phyloP scores from a whole-genome alignment of 2,113 vertebrate species.

The Lepisosteus osseus region DNA sequence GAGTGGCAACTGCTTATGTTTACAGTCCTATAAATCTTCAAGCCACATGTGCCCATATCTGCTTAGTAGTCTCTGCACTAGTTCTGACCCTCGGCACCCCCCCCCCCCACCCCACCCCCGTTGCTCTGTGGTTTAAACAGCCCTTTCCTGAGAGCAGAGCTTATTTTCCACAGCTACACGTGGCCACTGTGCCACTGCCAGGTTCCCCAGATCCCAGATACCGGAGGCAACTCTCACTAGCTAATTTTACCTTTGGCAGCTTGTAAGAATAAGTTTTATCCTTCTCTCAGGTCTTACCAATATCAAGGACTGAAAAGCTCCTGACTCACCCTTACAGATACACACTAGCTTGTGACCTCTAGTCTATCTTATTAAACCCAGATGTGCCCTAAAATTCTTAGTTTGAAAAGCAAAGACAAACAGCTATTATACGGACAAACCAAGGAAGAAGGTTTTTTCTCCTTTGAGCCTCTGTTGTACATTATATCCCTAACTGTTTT shows the following conservation, averaged over 20 bases:
- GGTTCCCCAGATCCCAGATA: not conserved
- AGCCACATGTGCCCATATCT: constrained; percentile 12
- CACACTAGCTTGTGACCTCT: constrained; percentile 1
- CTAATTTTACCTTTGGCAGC: constrained; percentile 3
- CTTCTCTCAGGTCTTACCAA: constrained; percentile 11
- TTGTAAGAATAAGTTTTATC: constrained; percentile 17
- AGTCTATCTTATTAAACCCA: constrained; percentile 2
- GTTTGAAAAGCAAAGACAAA: not conserved
- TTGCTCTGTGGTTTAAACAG: not conserved
- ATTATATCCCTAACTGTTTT: too few relatives aligned
- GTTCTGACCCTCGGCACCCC: not conserved
- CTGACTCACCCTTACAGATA: not conserved
- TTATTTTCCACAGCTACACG: not conserved
- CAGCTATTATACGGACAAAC: not conserved
- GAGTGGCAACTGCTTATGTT: not conserved
- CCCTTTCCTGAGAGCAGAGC: too few relatives aligned
- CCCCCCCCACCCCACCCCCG: not conserved
- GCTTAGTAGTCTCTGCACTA: not conserved
- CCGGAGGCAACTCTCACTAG: constrained; percentile 6
- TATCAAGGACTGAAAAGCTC: not conserved
- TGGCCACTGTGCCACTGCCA: not conserved
- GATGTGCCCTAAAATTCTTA: constrained; percentile 17
- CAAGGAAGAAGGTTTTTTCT: not conserved
- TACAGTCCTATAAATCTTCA: constrained; percentile 15
- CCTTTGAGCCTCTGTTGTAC: too few relatives aligned